Evolutionary conservation across 2,888 invertebrate genomes (phyloP), one percentile per base, ranked within the genome.

Genomic region (Noctua janthina): DNA sequence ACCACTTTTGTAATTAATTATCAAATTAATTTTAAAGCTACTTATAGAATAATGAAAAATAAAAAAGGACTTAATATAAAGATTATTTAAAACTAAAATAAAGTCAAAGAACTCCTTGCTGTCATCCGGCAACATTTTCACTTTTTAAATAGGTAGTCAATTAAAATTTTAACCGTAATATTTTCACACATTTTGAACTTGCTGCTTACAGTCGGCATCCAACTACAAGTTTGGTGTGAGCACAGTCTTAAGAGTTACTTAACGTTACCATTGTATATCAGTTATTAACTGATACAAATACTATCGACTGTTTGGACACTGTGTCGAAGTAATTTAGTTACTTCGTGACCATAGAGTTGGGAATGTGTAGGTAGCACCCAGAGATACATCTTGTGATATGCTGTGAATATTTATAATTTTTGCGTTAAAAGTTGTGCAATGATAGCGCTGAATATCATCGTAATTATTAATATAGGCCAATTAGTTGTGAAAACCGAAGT

Each of bases 261-360:
- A 78, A 87, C 6, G 20, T 56, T 17, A 69, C 85, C 64, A 87
- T 85, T 78, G 85, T 85, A 4, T 74, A 85, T 86, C 66, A 69
- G 82, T 88, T 84, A 89, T 82, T 83, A 85, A 35, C 74, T 73
- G 82, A 90, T 90, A 86, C 83, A 78, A 89, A 84, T 83, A 75
- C 80, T 89, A 90, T 89, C 74, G 82, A 84, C 80, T 84, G 87
- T 88, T 89, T 87, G 84, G 82, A 84, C 86, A 87, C 83, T 79
- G 69, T 51, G 39, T 35, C 35, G n/a, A 13, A 73, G 73, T 82
- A 72, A 79, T 82, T 72, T 84, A n/a, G 87, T 78, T 83, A 78
- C 51, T 89, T 66, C 51, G 76, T 64, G 11, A 0, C 0, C 8
- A 62, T 76, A 89, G 90, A 84, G 80, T 20, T 71, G 10, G 0